Base-by-base conservation (phyloP, 1,140 invertebrate species). In the Brachionus plicatilis region DNA sequence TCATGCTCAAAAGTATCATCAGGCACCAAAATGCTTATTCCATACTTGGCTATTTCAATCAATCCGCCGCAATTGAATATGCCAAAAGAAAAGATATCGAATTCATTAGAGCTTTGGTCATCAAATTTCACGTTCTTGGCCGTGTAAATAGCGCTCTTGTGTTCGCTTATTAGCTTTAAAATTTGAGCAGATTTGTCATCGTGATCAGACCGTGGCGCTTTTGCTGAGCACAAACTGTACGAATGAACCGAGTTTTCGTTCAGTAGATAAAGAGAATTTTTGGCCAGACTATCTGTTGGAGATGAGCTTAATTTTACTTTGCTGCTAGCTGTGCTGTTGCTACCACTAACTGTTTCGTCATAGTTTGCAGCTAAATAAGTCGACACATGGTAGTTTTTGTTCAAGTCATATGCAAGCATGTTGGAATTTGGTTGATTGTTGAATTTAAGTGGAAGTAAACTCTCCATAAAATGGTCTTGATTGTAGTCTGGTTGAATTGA, bases 391-490 rank as follows among this genome's bases (percentile, higher is more conserved):
- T 75, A 17, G 17, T 24, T 41, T 75, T 75, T 75, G 45, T 37
- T 43, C 33, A 24, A 45, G n/a, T 75, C 70, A 20, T 45, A 75
- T 17, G 14, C 41, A 75, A 17, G 45, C 12, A 75, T 80, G 20
- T 80, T 80, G 20, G 50, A 33, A 12, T 80, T 80, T 65, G 20
- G 47, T 11, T 80, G 24, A 41, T 65, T 80, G 14, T 6, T 78
- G 20, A 60, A 60, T n/a, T 60, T 60, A 3, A 78, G 41, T 24
- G 56, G 78, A 47, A 80, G 37, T 17, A 65, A 27, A 65, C 47
- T 80, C 8, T 80, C 78, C 78, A 56, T 80, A 12, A 33, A 80
- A 3, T 37, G 27, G n/a, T 80, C 78, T 60, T 80, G 50, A 17
- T 50, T 53, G n/a, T 41, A 56, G 3, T 80, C 78, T 4, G 78